These are phyloP conservation scores for Catostomus latipinnis DNA, from an alignment of 2,797 vertebrate genomes.

Conservation along the genomic window DNA sequence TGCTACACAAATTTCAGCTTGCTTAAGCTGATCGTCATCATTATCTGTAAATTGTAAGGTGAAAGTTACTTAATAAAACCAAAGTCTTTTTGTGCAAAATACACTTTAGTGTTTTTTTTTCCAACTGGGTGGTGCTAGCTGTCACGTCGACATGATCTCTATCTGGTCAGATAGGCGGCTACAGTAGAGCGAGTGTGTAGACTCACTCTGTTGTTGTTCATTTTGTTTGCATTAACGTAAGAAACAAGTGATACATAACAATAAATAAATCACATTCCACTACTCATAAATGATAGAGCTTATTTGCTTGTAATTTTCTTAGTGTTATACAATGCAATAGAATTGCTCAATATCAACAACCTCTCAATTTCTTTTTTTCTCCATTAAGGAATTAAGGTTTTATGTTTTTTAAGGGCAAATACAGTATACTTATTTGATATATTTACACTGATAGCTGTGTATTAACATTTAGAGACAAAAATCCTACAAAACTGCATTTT, in stretches of 20 bases:
- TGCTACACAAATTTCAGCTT: background rate
- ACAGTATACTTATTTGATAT: background rate
- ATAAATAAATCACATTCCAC: background rate
- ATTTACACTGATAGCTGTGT: background rate
- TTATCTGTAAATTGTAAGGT: conserved; percentile 5
- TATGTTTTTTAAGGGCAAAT: background rate
- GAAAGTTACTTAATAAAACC: conserved; percentile 14
- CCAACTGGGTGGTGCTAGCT: background rate
- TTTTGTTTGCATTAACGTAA: background rate
- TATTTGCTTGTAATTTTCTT: background rate
- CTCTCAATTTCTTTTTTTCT: no score
- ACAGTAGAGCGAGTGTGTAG: background rate
- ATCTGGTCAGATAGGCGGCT: conserved; percentile 32
- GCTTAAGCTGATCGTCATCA: background rate
- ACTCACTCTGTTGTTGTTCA: background rate
- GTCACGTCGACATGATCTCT: conserved; percentile 50
- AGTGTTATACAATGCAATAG: background rate
- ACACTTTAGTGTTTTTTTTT: conserved; percentile 1
- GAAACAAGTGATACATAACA: background rate
- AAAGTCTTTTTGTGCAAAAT: conserved; percentile 12
- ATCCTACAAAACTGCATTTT: background rate
- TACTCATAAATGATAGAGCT: background rate
- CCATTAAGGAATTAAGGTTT: no score
- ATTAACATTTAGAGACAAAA: conserved; percentile 3
- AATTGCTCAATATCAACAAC: no score